Conservation (phyloP, 2,888 invertebrate species). For the Euzetes globulus region DNA sequence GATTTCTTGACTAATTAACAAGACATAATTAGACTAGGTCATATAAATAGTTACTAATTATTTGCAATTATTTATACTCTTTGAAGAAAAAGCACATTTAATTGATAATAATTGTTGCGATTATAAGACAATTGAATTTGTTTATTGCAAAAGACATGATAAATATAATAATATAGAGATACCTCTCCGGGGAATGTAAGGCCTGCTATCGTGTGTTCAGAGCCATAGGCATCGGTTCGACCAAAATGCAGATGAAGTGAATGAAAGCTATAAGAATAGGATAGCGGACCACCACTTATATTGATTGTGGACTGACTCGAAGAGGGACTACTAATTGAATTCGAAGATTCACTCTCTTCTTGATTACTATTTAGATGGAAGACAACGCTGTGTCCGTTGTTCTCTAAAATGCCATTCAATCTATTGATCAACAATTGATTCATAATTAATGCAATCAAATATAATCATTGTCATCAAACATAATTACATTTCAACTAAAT, state of each 20-base stretch:
- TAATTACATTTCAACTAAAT: too few relatives aligned
- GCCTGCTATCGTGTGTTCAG: slow-evolving; percentile 93
- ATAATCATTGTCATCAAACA: too few relatives aligned
- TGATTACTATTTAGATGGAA: slow-evolving; percentile 60
- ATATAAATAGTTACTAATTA: too few relatives aligned
- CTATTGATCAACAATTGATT: background rate
- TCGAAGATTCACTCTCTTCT: slow-evolving; percentile 59
- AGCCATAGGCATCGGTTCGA: slow-evolving; percentile 80
- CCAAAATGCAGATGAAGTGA: slow-evolving; percentile 93
- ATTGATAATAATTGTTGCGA: slow-evolving; percentile 2
- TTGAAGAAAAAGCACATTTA: background rate
- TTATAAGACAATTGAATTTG: background rate
- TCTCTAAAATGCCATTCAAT: slow-evolving; percentile 77
- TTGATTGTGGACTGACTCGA: slow-evolving; percentile 56
- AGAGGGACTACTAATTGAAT: slow-evolving; percentile 8
- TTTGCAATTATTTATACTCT: too few relatives aligned
- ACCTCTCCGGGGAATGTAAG: slow-evolving; percentile 97
- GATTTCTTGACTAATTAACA: too few relatives aligned
- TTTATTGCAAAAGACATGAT: slow-evolving; percentile 41
- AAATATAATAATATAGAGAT: slow-evolving; percentile 44
- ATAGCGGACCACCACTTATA: slow-evolving; percentile 89
- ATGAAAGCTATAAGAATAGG: slow-evolving; percentile 89
- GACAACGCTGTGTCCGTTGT: slow-evolving; percentile 90
- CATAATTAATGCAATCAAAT: background rate
- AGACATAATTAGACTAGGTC: too few relatives aligned